Evolutionary conservation across 2,113 vertebrate genomes (phyloP).

Genomic region (Ploceus nigricollis): DNA sequence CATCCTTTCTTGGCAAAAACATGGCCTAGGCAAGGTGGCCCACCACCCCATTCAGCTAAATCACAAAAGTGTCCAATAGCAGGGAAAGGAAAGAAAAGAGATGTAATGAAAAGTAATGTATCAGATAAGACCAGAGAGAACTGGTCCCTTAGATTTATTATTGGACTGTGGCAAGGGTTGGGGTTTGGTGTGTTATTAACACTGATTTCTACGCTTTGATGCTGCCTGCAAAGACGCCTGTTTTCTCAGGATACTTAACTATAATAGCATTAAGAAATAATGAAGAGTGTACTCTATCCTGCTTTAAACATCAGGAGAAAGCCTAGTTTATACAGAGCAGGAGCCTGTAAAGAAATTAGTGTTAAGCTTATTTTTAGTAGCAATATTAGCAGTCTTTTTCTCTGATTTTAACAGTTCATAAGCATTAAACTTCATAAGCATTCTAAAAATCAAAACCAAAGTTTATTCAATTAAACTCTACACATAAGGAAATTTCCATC

Average conservation of each 20-base stretch:
- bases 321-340: not conserved
- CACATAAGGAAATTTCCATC: not conserved
- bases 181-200: not conserved
- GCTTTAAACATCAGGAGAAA: not conserved
- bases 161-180: not conserved
- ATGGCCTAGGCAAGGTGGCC: not conserved
- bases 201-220: not conserved
- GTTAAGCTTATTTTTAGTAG: not conserved
- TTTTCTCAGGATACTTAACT: not conserved
- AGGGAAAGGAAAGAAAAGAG: not conserved
- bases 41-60: not conserved
- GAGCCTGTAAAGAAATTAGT: not conserved
- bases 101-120: not conserved
- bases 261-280: not conserved
- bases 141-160: not conserved
- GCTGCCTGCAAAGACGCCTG: not conserved
- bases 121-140: not conserved
- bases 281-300: not conserved
- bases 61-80: not conserved
- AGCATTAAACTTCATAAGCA: not conserved
- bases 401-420: not conserved
- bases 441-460: not conserved
- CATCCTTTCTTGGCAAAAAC: not conserved
- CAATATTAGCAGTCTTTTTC: not conserved
- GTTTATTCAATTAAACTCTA: not conserved